phyloP scores from a whole-genome alignment of 2,113 vertebrate species.

The Laterallus jamaicensis region DNA sequence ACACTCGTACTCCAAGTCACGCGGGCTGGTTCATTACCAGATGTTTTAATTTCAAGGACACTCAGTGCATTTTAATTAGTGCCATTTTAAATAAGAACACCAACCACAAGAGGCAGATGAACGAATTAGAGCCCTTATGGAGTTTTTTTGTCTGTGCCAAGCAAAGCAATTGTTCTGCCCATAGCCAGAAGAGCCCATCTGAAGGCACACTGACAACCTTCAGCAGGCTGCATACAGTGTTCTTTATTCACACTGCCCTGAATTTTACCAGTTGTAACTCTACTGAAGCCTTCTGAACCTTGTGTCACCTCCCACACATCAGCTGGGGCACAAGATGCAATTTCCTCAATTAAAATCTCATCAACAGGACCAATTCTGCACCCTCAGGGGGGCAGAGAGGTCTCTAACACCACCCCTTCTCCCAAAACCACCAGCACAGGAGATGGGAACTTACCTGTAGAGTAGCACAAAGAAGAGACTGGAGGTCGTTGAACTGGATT shows the following conservation, averaged over 20 bases:
- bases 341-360: neutral
- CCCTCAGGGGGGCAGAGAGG: neutral
- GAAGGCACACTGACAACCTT: neutral
- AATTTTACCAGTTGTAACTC: neutral
- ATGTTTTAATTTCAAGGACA: constrained; percentile 48
- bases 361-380: neutral
- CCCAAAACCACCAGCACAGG: neutral
- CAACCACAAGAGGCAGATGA: constrained; percentile 17
- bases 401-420: neutral
- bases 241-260: neutral
- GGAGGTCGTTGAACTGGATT: constrained; percentile 98
- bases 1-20: neutral
- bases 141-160: neutral
- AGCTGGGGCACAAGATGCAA: neutral
- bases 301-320: neutral
- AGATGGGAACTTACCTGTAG: constrained; percentile 83
- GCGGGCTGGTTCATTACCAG: neutral
- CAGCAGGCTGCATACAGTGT: fast-evolving
- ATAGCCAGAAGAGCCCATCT: neutral
- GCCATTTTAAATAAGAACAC: constrained; percentile 1
- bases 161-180: neutral
- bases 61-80: constrained; percentile 18
- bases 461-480: constrained; percentile 95
- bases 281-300: neutral
- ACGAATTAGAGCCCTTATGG: neutral